Base-by-base conservation (phyloP, 1,140 invertebrate genomes). In the Polypedilum pembai region DNA sequence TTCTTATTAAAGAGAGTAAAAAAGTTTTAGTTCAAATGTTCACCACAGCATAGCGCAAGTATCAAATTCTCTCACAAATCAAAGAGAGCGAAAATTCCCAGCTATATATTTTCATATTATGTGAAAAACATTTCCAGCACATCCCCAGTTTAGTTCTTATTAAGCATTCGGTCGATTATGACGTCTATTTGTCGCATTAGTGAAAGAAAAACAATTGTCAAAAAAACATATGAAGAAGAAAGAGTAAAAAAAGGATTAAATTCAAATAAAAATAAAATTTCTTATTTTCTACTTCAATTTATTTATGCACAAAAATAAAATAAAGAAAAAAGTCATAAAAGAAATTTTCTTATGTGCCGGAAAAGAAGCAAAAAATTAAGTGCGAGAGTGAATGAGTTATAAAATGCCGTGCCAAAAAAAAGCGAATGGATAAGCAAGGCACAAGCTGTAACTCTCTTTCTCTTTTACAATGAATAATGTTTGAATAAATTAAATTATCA, bases 401-500 rank as follows among this genome's bases (percentile, higher is more conserved):
- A 33, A 56, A 56, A 15, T 56, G n/a, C 24, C 15, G 45, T 56
- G 41, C 41, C 41, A 45, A 15, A n/a, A n/a, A n/a, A n/a, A n/a
- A 33, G 24, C 24, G 12, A 56, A 56, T 56, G 45, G 45, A 56
- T 56, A 56, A 56, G 45, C 45, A 56, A 45, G 41, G 45, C 12
- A n/a, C n/a, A n/a, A n/a, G n/a, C n/a, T n/a, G n/a, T n/a, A n/a
- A n/a, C n/a, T n/a, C n/a, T n/a, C n/a, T n/a, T n/a, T n/a, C n/a
- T n/a, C n/a, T n/a, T n/a, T n/a, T 12, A n/a, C 12, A 56, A 69
- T 69, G 65, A 69, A 69, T 69, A 21, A 69, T 69, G 15, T 21
- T 69, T 69, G 65, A 69, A 69, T 69, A 69, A 69, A 69, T 69
- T 69, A 69, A 69, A 69, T 69, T 69, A 69, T 69, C 65, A 21